phyloP scores from a whole-genome alignment of 2,888 invertebrate genomes.

The Rambutsinella grinnellia region DNA sequence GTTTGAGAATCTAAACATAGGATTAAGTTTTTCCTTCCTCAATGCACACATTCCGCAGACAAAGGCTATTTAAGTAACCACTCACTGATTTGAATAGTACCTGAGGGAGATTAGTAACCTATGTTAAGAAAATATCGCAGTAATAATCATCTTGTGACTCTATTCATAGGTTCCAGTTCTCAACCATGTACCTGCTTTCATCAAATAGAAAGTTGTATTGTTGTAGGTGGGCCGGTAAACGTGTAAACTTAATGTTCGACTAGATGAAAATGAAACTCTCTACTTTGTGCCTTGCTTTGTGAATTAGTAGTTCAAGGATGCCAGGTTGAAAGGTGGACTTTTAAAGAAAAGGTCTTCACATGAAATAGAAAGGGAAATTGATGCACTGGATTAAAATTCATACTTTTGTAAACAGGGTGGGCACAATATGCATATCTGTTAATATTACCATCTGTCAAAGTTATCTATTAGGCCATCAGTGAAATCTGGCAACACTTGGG shows the following conservation, averaged over 20 bases:
- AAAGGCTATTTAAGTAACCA: too few species aligned
- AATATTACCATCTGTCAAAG: constrained; percentile 17
- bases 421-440: neutral
- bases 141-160: neutral
- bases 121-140: neutral
- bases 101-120: neutral
- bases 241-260: neutral
- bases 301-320: too few species aligned
- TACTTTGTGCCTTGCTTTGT: too few species aligned
- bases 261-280: constrained; percentile 4
- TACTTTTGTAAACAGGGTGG: neutral
- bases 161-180: neutral
- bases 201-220: constrained; percentile 1
- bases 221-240: neutral
- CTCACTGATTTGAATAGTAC: neutral
- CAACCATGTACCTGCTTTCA: neutral
- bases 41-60: neutral
- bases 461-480: constrained; percentile 21
- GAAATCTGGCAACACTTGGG: too few species aligned
- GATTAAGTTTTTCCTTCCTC: neutral
- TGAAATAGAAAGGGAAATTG: constrained; percentile 17
- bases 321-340: too few species aligned
- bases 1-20: neutral
- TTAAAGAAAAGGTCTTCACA: constrained; percentile 10
- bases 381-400: neutral